Base-by-base conservation (phyloP, 2,797 vertebrate species). In the Pachyuromys duprasi region DNA sequence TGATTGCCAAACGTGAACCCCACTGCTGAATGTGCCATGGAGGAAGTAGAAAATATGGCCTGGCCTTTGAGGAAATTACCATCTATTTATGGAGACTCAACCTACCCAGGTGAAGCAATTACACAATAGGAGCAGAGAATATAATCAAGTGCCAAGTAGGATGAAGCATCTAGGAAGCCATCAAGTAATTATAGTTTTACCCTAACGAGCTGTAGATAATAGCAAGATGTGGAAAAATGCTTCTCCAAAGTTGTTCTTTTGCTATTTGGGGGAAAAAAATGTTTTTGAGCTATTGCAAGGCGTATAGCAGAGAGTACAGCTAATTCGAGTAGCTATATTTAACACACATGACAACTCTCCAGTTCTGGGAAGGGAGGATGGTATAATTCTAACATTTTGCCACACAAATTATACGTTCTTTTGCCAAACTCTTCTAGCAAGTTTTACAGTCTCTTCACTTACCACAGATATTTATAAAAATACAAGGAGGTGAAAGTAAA, bases 391-490 rank as follows among this genome's bases (percentile, higher is more conserved):
- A 98, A 97, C 97, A 97, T 98, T 96, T 98, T 98, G 97, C 96
- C 97, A 96, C 96, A 95, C 97, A 98, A 98, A 98, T 98, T 84
- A 98, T 97, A 98, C 0, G 3, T 94, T 98, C 96, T 92, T 92
- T 97, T 98, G 98, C 98, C 98, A 98, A 98, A 97, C 96, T 97
- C 95, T 98, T 94, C 94, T 91, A 97, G 96, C 95, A 97, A 97
- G 97, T 97, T 97, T 98, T 98, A 96, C 96, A 97, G 97, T 98
- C 98, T 98, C 97, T 98, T 96, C 95, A 42, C 95, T 98, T 97
- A 97, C 97, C 97, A 96, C 94, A 94, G 98, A 98, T 98, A 98
- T 98, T 98, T 98, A 98, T 98, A 98, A 98, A 98, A 98, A 98
- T 97, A 95, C 65, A 97, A 97, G 98, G 97, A 97, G 97, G 96